Evolutionary conservation across 2,888 invertebrate genomes (phyloP).

Genomic region (Nomada fucata): DNA sequence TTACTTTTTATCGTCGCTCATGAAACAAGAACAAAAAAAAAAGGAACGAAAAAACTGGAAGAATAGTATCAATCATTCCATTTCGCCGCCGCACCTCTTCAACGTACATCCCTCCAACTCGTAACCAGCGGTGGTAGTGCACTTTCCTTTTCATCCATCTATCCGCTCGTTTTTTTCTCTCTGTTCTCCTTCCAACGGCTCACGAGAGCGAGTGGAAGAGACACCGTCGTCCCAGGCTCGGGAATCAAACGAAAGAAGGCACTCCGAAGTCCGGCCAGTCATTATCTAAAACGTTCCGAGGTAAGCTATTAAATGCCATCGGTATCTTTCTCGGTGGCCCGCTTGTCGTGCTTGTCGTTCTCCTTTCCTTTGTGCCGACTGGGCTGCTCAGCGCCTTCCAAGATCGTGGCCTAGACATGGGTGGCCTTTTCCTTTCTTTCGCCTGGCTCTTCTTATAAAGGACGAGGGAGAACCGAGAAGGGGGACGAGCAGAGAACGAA

Average conservation of each 20-base stretch:
- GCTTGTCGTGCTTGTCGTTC: constrained; percentile 52
- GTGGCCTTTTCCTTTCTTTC: constrained; percentile 61
- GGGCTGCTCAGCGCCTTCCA: constrained; percentile 45
- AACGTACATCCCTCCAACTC: constrained; percentile 14
- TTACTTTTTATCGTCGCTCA: background rate
- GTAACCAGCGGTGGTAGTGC: background rate
- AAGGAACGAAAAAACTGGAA: background rate
- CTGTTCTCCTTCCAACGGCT: background rate
- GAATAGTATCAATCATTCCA: constrained; percentile 47
- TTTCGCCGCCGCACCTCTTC: constrained; percentile 28
- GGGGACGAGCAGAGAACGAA: constrained; percentile 5
- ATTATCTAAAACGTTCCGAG: constrained; percentile 73
- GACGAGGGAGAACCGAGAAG: constrained; percentile 26
- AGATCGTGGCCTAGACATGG: constrained; percentile 61
- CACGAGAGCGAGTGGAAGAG: background rate
- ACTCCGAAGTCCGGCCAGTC: constrained; percentile 59
- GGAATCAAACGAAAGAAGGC: constrained; percentile 64
- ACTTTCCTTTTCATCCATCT: constrained; percentile 32
- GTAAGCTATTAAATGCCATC: constrained; percentile 72
- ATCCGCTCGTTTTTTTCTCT: constrained; percentile 22
- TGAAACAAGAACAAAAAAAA: constrained; percentile 3
- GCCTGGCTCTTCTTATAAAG: constrained; percentile 43
- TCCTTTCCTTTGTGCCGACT: constrained; percentile 52
- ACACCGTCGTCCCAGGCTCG: background rate
- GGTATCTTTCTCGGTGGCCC: constrained; percentile 69